These are phyloP conservation scores for Labeo rohita DNA, from an alignment of 2,113 vertebrate genomes.

Conservation along the genomic window DNA sequence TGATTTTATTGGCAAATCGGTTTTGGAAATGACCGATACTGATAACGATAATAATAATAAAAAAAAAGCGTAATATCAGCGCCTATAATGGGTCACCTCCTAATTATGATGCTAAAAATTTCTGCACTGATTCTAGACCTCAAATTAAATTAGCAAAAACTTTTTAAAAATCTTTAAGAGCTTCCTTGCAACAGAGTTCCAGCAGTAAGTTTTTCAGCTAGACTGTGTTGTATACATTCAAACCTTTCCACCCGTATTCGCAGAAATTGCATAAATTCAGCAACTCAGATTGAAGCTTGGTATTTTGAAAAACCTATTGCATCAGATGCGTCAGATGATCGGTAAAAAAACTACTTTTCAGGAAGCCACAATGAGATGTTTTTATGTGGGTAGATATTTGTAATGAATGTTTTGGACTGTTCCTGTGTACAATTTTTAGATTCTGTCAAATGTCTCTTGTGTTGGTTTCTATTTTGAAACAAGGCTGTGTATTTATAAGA, in stretches of 20 bases:
- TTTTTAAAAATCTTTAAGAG: not conserved
- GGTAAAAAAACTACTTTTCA: not conserved
- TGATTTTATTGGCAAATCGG: not conserved
- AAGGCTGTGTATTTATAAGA: not conserved
- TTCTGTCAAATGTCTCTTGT: not conserved
- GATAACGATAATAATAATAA: not conserved
- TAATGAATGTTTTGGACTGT: constrained; percentile 8
- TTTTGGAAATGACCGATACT: not conserved
- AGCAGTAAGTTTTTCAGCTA: not conserved
- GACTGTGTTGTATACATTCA: not conserved
- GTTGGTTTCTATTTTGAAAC: constrained; percentile 19
- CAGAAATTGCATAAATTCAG: not conserved
- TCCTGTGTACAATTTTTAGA: constrained; percentile 9
- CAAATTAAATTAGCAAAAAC: not conserved
- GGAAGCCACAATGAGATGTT: constrained; percentile 4
- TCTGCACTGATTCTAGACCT: not conserved
- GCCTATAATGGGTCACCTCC: too few species aligned
- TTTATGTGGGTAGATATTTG: constrained; percentile 4
- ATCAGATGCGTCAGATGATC: not conserved
- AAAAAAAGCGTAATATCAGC: not conserved
- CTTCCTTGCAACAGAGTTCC: not conserved
- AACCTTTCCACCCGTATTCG: not conserved
- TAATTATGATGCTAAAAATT: not conserved
- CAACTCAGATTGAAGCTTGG: not conserved
- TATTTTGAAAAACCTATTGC: not conserved